phyloP scores from a whole-genome alignment of 1,140 invertebrate species.

The Dendrolimus kikuchii region DNA sequence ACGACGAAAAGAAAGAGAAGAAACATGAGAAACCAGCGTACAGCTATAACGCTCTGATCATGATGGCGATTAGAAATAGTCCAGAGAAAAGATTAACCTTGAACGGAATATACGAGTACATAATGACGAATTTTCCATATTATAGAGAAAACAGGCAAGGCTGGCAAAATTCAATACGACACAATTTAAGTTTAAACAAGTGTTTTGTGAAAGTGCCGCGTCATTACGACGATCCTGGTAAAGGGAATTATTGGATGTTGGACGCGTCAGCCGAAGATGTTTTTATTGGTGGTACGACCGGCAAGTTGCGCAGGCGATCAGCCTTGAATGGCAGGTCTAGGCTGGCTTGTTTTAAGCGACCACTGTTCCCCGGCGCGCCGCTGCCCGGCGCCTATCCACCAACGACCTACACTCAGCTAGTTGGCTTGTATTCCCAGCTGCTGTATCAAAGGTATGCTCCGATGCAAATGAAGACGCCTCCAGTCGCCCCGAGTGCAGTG shows the following conservation, averaged over 20 bases:
- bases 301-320: conserved; percentile 91
- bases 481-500: conserved; percentile 43
- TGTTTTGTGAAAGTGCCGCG: conserved; percentile 98
- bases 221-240: conserved; percentile 95
- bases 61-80: conserved; percentile 98
- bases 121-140: conserved; percentile 98
- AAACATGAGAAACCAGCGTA: conserved; percentile 94
- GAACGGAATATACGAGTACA: conserved; percentile 99
- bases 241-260: conserved; percentile 98
- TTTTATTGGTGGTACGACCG: conserved; percentile 97
- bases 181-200: conserved; percentile 98
- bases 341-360: conserved; percentile 89
- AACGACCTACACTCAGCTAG: conserved; percentile 52
- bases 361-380: conserved; percentile 70
- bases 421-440: conserved; percentile 60
- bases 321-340: conserved; percentile 88
- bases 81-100: conserved; percentile 95
- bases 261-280: conserved; percentile 96
- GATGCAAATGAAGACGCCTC: conserved; percentile 53
- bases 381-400: conserved; percentile 68
- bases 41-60: conserved; percentile 99
- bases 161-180: conserved; percentile 99
- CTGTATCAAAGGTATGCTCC: conserved; percentile 69
- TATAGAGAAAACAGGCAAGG: conserved; percentile 98
- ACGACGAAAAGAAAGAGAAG: conserved; percentile 72